Conservation (phyloP, 1,140 invertebrate species). For the silkworm (Bombyx mori) region ASM3026992v2 NC_085118.1:1719001-1719500, state of each 20-base stretch:
- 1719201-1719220: conserved; percentile 84
- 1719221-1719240: conserved; percentile 77
- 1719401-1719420: conserved; percentile 86
- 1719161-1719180: conserved; percentile 86
- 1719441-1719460: conserved; percentile 80
- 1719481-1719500: conserved; percentile 82
- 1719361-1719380: conserved; percentile 84
- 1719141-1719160: conserved; percentile 83
- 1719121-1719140: conserved; percentile 83
- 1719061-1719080: conserved; percentile 85
- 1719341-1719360: conserved; percentile 86
- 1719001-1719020: conserved; percentile 91
- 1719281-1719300: conserved; percentile 83
- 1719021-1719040: conserved; percentile 90
- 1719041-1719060: conserved; percentile 87
- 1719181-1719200: conserved; percentile 82
- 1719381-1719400: conserved; percentile 91
- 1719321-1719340: conserved; percentile 82
- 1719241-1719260: conserved; percentile 78
- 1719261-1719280: conserved; percentile 80
- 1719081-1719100: conserved; percentile 92
- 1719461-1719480: conserved; percentile 49
- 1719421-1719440: conserved; percentile 86
- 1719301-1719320: conserved; percentile 81
- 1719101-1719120: conserved; percentile 90